A percentile compares a stretch with the other conserved stretches of the same genome.
phyloP scores from a whole-genome alignment of 2,113 vertebrate genomes.

The Centrocercus urophasianus region DNA sequence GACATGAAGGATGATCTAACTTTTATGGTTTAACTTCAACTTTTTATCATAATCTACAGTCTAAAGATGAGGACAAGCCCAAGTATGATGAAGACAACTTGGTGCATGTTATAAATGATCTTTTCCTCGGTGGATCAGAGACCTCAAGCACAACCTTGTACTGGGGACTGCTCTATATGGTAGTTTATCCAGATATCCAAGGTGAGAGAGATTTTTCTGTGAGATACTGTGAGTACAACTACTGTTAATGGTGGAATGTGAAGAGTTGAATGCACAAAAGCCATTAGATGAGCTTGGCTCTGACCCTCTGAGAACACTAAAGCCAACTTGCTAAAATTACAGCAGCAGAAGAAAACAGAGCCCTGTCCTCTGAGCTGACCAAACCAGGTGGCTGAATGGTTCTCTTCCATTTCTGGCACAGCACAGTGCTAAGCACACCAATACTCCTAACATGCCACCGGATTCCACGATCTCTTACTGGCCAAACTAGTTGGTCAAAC shows the following conservation, averaged over 20 bases:
- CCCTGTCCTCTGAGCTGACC: not conserved
- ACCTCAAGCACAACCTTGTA: conserved; percentile 74
- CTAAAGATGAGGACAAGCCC: not conserved
- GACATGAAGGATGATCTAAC: not conserved
- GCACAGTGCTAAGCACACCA: not conserved
- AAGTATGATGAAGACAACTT: conserved; percentile 78
- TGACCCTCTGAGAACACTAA: not conserved
- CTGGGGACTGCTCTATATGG: conserved; percentile 78
- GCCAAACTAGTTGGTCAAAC: not conserved
- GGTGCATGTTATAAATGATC: conserved; percentile 66
- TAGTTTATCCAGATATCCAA: conserved; percentile 71
- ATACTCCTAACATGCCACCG: not conserved
- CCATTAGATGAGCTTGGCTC: not conserved
- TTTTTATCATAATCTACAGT: conserved; percentile 49
- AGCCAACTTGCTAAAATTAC: not conserved
- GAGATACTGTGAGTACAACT: not conserved
- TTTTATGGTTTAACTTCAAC: not conserved
- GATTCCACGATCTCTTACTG: not conserved
- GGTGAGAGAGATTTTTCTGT: conserved; percentile 42
- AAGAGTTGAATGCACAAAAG: not conserved
- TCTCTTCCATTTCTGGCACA: not conserved
- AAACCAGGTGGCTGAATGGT: not conserved
- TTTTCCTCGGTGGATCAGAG: conserved; percentile 80
- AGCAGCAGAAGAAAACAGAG: not conserved
- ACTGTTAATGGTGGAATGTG: not conserved